Conservation (phyloP, 2,113 vertebrate species). For the Marcusenius ussheri region DNA sequence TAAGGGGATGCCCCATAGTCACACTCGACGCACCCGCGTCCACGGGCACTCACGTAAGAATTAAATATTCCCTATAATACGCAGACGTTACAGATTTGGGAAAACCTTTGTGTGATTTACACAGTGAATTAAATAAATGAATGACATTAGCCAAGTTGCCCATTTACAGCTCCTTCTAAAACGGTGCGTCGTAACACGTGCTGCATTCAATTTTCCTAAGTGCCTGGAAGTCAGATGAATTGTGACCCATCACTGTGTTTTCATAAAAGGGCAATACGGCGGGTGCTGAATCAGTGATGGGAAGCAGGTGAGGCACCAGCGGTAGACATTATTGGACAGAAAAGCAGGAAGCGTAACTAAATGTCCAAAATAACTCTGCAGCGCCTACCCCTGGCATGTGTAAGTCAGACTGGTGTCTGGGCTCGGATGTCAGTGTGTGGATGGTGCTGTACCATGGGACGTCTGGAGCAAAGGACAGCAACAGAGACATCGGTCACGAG, state of each 20-base stretch:
- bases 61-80: background rate
- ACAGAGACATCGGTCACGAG: background rate
- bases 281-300: background rate
- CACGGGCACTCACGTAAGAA: background rate
- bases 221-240: conserved; percentile 6
- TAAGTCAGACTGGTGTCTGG: background rate
- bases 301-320: background rate
- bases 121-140: conserved; percentile 17
- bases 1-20: background rate
- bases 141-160: background rate
- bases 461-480: background rate
- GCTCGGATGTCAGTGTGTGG: background rate
- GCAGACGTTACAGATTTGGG: background rate
- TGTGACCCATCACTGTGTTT: conserved; percentile 7
- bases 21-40: background rate
- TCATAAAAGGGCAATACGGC: background rate
- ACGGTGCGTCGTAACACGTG: conserved; percentile 16
- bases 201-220: conserved; percentile 25
- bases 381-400: background rate
- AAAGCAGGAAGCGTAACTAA: background rate
- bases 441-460: background rate
- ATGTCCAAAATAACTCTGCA: background rate
- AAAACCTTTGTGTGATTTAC: background rate
- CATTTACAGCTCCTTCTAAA: conserved; percentile 7
- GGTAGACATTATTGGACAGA: background rate